phyloP scores from a whole-genome alignment of 2,888 invertebrate species.

The Lasius platythorax region DNA sequence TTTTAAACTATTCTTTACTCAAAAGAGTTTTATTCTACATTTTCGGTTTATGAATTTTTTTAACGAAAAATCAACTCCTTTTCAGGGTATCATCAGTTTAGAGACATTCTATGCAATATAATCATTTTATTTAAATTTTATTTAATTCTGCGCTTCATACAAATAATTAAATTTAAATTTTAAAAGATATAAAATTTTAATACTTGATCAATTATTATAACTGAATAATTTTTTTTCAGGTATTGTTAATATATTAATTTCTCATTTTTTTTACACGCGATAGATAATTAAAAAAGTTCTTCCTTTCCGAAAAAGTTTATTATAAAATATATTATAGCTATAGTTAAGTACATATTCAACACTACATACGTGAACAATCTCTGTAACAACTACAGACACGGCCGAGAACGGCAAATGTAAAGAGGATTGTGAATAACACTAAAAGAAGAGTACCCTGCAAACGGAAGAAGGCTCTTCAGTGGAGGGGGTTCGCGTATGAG shows the following conservation, averaged over 20 bases:
- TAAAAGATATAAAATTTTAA: neutral
- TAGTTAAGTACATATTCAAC: slow-evolving; percentile 84
- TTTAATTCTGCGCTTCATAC: neutral
- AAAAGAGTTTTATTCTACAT: neutral
- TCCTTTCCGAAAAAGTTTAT: slow-evolving; percentile 80
- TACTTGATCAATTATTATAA: neutral
- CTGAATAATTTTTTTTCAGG: neutral
- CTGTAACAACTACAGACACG: slow-evolving; percentile 73
- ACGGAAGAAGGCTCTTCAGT: slow-evolving; percentile 43
- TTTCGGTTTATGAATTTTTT: neutral
- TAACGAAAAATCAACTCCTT: neutral
- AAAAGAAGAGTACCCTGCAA: slow-evolving; percentile 45
- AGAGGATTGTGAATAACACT: slow-evolving; percentile 43
- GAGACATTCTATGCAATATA: neutral
- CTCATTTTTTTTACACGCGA: neutral
- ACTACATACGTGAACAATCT: slow-evolving; percentile 79
- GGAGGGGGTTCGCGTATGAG: neutral
- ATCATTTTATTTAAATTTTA: neutral
- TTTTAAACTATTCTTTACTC: neutral
- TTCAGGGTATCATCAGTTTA: neutral
- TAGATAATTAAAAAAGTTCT: neutral
- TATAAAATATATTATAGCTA: slow-evolving; percentile 84
- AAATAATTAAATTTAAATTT: neutral
- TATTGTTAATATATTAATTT: neutral
- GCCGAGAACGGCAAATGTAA: slow-evolving; percentile 58